Conservation (phyloP, 2,888 invertebrate genomes). For the Caenorhabditis doughertyi region DNA sequence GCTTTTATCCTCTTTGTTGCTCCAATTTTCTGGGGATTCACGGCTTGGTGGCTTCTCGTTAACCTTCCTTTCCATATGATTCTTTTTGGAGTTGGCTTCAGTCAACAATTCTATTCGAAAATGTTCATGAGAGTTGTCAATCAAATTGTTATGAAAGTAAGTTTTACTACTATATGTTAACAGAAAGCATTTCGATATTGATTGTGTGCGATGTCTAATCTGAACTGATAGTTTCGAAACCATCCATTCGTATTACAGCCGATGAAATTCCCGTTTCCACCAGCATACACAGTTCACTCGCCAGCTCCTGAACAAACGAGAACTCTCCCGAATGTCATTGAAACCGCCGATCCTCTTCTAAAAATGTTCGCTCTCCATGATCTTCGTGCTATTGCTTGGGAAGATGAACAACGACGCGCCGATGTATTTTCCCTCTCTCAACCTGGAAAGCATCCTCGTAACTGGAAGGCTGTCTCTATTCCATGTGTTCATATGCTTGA, state of each 20-base stretch:
- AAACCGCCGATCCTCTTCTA: constrained; percentile 58
- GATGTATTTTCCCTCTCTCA: constrained; percentile 71
- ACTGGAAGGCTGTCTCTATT: constrained; percentile 67
- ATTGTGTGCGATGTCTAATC: too few relatives aligned
- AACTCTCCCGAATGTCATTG: constrained; percentile 70
- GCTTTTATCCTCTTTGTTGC: constrained; percentile 31
- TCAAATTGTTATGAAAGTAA: constrained; percentile 64
- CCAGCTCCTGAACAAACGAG: constrained; percentile 71
- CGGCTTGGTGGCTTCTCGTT: constrained; percentile 56
- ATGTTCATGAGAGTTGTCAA: constrained; percentile 59
- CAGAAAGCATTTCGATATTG: too few relatives aligned
- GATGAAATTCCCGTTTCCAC: constrained; percentile 69
- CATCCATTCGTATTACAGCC: constrained; percentile 66
- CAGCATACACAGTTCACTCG: constrained; percentile 64
- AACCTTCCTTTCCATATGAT: constrained; percentile 52
- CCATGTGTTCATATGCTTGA: constrained; percentile 63
- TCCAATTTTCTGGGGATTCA: constrained; percentile 62
- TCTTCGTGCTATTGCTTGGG: constrained; percentile 64
- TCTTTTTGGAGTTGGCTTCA: constrained; percentile 42
- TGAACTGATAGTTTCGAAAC: background rate
- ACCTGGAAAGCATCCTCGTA: constrained; percentile 71
- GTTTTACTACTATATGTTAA: too few relatives aligned
- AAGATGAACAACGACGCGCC: constrained; percentile 55
- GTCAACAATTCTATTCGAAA: constrained; percentile 58
- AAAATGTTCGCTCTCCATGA: constrained; percentile 70